phyloP scores from a whole-genome alignment of 2,113 vertebrate species.

The Ammospiza nelsoni region DNA sequence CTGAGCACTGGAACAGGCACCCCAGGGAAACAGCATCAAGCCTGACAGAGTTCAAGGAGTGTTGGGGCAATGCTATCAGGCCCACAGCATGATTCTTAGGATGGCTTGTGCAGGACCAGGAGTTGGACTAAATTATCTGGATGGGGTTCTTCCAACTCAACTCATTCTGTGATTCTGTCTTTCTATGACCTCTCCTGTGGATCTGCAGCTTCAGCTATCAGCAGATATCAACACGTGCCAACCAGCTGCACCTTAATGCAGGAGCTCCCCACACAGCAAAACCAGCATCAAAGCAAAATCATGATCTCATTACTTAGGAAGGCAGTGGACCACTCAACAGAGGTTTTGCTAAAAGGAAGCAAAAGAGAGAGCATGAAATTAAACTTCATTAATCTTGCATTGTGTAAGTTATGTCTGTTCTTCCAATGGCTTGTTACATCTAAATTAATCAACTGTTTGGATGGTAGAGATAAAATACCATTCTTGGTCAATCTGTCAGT shows the following conservation, averaged over 20 bases:
- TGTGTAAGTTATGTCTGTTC: fast-evolving
- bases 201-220: neutral
- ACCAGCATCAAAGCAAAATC: neutral
- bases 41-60: neutral
- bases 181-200: neutral
- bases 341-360: neutral
- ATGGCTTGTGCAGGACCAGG: neutral
- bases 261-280: neutral
- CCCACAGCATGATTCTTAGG: neutral
- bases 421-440: neutral
- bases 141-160: neutral
- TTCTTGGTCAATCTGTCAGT: neutral
- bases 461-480: neutral
- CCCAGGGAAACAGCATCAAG: neutral
- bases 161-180: neutral
- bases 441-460: neutral
- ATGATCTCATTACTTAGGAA: fast-evolving
- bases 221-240: neutral
- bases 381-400: neutral
- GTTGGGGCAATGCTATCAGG: neutral
- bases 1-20: neutral
- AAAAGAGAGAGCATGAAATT: neutral
- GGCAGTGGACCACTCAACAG: neutral
- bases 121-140: neutral
- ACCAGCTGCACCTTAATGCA: neutral